A percentile compares a stretch with the other conserved stretches of the same genome.
Evolutionary conservation across 2,797 vertebrate genomes (phyloP).

Genomic region (Myotis planiceps): DNA sequence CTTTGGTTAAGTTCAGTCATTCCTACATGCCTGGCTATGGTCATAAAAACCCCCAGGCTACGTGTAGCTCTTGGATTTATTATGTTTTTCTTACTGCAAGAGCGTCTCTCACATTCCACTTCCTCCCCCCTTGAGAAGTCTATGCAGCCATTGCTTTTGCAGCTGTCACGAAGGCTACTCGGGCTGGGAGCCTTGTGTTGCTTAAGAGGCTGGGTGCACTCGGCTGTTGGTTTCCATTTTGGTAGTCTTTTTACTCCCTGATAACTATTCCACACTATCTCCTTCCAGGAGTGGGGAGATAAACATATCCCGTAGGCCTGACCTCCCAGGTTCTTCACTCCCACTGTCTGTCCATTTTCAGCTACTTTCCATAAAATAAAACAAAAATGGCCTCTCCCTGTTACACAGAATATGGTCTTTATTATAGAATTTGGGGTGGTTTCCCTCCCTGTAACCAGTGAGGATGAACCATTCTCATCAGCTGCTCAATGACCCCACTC

Average conservation of each 20-base stretch:
- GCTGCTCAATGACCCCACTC: neutral
- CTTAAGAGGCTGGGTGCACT: neutral
- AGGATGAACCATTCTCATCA: neutral
- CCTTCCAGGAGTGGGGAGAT: neutral
- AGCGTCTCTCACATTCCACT: slow-evolving; percentile 80
- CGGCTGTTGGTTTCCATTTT: neutral
- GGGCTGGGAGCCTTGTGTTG: slow-evolving; percentile 17
- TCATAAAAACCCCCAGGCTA: slow-evolving; percentile 86
- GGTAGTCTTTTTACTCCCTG: neutral
- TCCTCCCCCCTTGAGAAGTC: slow-evolving; percentile 73
- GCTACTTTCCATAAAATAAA: neutral
- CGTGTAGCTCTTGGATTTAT: slow-evolving; percentile 88
- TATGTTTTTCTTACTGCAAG: slow-evolving; percentile 86
- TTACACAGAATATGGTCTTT: slow-evolving; percentile 26
- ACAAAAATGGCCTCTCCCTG: neutral
- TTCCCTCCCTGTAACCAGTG: neutral
- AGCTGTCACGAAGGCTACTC: slow-evolving; percentile 57
- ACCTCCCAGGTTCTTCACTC: neutral
- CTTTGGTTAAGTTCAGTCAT: slow-evolving; percentile 89
- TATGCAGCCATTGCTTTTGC: slow-evolving; percentile 72
- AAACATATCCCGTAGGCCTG: neutral
- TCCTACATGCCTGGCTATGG: slow-evolving; percentile 86
- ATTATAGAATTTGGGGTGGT: neutral
- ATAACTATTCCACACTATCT: neutral
- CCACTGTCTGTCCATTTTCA: neutral